A percentile compares a stretch with the other conserved stretches of the same genome.
Evolutionary conservation across 1,140 invertebrate species (phyloP).

Genomic region (Microplitis demolitor): DNA sequence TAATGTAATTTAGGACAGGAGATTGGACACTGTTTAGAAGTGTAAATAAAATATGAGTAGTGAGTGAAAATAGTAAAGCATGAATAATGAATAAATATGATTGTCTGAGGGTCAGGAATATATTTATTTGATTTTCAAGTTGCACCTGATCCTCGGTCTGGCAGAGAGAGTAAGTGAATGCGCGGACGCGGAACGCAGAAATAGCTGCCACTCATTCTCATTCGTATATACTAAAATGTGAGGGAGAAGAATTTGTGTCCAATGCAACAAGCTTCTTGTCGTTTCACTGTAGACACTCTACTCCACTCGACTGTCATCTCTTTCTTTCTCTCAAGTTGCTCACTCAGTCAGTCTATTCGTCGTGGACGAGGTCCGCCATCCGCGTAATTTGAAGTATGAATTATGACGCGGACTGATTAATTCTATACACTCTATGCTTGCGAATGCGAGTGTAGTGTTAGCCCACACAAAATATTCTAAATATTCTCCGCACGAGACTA

Average conservation of each 20-base stretch:
- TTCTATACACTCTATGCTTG: conserved; percentile 5
- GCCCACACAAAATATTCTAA: too few species aligned
- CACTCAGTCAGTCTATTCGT: background rate
- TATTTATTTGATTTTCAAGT: conserved; percentile 1
- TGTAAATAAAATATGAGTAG: too few species aligned
- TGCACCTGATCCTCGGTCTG: conserved; percentile 7
- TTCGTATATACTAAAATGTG: background rate
- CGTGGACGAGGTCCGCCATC: background rate
- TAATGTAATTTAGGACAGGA: too few species aligned
- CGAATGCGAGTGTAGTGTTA: background rate
- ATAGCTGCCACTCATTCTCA: conserved; percentile 36
- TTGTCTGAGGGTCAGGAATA: too few species aligned
- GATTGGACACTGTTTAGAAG: too few species aligned
- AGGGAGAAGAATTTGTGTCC: conserved; percentile 27
- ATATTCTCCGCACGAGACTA: too few species aligned
- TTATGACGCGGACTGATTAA: conserved; percentile 33
- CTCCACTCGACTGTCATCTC: background rate
- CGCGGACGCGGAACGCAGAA: conserved; percentile 37
- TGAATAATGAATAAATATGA: too few species aligned
- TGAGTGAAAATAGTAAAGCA: too few species aligned
- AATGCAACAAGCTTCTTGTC: background rate
- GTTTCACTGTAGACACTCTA: background rate
- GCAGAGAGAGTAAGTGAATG: conserved; percentile 5
- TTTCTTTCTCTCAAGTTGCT: background rate
- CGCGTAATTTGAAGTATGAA: conserved; percentile 33